Base-by-base conservation (phyloP, 1,140 invertebrate genomes). In the Orchesella cincta region DNA sequence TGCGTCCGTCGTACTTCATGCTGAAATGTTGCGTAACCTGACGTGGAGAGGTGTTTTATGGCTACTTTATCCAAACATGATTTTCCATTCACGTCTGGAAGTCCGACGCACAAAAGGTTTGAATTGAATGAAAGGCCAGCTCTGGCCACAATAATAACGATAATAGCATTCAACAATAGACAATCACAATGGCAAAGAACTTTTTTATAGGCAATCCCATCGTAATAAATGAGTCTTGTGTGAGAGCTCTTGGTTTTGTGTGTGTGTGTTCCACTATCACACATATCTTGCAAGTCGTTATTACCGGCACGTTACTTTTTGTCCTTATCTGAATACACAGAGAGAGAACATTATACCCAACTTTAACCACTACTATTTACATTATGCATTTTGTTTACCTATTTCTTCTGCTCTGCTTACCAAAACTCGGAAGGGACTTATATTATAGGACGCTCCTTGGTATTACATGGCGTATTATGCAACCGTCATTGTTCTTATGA, bases 221-320 rank as follows among this genome's bases (percentile, higher is more conserved):
- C 23, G 54, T 57, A 57, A 57, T 57, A 57, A 57, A 57, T n/a
- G 14, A n/a, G n/a, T n/a, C n/a, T n/a, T n/a, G n/a, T n/a, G n/a
- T 14, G 54, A 57, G n/a, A 14, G 54, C 26, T 57, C n/a, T 57
- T n/a, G 12, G 26, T 57, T 57, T 12, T 57, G 8, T 57, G 8
- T 57, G 54, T 57, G 54, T 57, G 54, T 57, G 54, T 57, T 57
- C 54, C 26, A 26, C 3, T n/a, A 57, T 57, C 23, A 5, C 54
- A n/a, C 54, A 57, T 57, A 57, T 57, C 54, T 57, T 57, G 26
- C 54, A 26, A 16, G 54, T 57, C 54, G 23, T 57, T 23, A 57
- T 57, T 57, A 57, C 54, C 23, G 54, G 54, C 54, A 57, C 54
- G 54, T 57, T 57, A 26, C 54, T 57, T 57, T 57, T 57, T 57